Evolutionary conservation across 2,797 vertebrate species (phyloP).

Genomic region (Pseudochaenichthys georgianus): DNA sequence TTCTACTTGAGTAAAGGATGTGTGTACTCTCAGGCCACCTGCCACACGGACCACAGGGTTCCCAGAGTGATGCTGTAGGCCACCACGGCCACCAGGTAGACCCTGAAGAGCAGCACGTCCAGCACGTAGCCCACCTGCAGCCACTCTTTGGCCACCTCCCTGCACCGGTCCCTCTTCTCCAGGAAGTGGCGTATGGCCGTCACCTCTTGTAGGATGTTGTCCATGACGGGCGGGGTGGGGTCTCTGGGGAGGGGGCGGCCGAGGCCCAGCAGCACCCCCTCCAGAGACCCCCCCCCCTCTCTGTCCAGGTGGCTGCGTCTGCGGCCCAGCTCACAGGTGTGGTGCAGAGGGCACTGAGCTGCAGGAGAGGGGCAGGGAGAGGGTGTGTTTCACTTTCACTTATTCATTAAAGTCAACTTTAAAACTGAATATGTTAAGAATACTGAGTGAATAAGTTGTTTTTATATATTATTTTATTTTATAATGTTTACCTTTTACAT

Average conservation of each 20-base stretch:
- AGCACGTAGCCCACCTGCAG: constrained; percentile 94
- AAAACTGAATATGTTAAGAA: too few relatives aligned
- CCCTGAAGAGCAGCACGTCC: constrained; percentile 93
- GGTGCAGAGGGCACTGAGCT: constrained; percentile 87
- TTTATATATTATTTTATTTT: too few relatives aligned
- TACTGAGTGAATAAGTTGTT: too few relatives aligned
- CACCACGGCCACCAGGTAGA: constrained; percentile 90
- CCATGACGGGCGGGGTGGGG: constrained; percentile 73
- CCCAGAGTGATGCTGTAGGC: constrained; percentile 92
- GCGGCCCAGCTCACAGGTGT: constrained; percentile 74
- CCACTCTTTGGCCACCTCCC: constrained; percentile 93
- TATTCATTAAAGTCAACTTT: too few relatives aligned
- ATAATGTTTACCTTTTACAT: too few relatives aligned
- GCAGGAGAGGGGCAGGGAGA: constrained; percentile 13
- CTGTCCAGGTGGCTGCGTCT: constrained; percentile 69
- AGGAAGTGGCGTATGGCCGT: constrained; percentile 89
- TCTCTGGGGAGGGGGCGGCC: constrained; percentile 67
- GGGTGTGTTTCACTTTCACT: neutral
- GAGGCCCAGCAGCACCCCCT: constrained; percentile 60
- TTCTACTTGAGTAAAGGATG: too few relatives aligned
- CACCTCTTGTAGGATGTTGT: constrained; percentile 89
- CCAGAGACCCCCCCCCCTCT: constrained; percentile 37
- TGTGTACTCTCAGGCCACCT: constrained; percentile 81
- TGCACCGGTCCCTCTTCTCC: constrained; percentile 90
- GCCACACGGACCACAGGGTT: constrained; percentile 94